These are phyloP conservation scores for Erythrocercus mccallii DNA, from an alignment of 2,113 vertebrate genomes.

Conservation along the genomic window DNA sequence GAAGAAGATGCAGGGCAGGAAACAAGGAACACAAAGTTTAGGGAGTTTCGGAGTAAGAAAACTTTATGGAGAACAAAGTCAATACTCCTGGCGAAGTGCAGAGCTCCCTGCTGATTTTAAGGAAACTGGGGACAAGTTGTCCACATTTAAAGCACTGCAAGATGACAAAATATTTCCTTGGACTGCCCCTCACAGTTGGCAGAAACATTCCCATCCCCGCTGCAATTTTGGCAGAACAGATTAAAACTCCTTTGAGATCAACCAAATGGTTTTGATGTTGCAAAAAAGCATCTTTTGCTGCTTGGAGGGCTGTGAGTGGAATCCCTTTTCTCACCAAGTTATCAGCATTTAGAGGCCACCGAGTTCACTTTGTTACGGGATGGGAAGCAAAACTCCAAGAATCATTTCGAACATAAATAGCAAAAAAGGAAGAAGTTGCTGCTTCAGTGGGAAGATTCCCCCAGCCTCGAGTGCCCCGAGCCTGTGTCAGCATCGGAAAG, in stretches of 20 bases:
- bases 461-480: neutral
- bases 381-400: neutral
- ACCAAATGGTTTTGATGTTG: neutral
- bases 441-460: neutral
- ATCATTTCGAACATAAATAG: neutral
- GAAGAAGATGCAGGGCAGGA: neutral
- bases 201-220: neutral
- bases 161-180: conserved; percentile 15
- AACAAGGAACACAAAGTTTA: neutral
- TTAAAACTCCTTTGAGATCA: neutral
- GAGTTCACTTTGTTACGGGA: neutral
- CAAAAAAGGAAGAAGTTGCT: neutral
- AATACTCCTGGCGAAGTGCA: neutral
- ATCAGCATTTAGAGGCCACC: neutral
- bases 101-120: neutral
- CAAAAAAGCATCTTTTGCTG: neutral
- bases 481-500: neutral
- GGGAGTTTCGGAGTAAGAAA: neutral
- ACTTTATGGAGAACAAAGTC: neutral
- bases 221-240: neutral
- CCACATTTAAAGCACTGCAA: neutral
- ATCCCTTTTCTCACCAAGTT: neutral
- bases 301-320: neutral
- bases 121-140: neutral
- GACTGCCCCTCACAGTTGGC: neutral